phyloP scores from a whole-genome alignment of 2,797 vertebrate genomes.

The Artibeus jamaicensis region DNA sequence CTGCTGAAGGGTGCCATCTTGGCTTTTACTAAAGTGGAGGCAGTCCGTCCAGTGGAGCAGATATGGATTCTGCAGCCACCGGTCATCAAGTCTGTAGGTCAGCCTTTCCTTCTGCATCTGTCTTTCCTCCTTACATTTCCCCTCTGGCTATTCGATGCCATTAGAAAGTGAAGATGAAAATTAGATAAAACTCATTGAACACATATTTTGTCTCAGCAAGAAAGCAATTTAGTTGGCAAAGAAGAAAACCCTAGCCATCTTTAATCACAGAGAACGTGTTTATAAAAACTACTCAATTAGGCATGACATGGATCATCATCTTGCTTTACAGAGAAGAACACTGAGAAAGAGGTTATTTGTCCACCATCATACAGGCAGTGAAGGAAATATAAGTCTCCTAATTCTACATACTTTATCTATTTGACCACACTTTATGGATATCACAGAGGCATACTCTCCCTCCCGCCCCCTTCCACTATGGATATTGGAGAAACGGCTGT shows the following conservation, averaged over 20 bases:
- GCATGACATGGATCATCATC: not conserved
- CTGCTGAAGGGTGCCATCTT: not conserved
- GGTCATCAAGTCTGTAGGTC: not conserved
- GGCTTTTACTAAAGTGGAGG: not conserved
- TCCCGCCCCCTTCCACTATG: not conserved
- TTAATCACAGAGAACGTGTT: not conserved
- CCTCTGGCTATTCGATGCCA: not conserved
- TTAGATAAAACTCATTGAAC: not conserved
- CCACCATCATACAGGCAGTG: not conserved
- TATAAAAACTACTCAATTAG: not conserved
- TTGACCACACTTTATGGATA: not conserved
- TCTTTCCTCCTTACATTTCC: not conserved
- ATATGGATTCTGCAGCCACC: not conserved
- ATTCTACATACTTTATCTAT: not conserved
- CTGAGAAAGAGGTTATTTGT: not conserved
- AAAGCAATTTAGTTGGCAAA: not conserved
- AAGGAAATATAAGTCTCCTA: not conserved
- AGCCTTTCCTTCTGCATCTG: not conserved
- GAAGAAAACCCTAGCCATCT: not conserved
- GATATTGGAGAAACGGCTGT: constrained; percentile 8
- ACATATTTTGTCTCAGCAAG: not conserved
- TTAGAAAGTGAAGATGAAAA: not conserved
- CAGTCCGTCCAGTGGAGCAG: not conserved
- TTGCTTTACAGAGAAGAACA: not conserved
- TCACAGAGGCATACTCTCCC: not conserved